Evolutionary conservation across 1,140 invertebrate genomes (phyloP).

Genomic region (Scylla paramamosain): DNA sequence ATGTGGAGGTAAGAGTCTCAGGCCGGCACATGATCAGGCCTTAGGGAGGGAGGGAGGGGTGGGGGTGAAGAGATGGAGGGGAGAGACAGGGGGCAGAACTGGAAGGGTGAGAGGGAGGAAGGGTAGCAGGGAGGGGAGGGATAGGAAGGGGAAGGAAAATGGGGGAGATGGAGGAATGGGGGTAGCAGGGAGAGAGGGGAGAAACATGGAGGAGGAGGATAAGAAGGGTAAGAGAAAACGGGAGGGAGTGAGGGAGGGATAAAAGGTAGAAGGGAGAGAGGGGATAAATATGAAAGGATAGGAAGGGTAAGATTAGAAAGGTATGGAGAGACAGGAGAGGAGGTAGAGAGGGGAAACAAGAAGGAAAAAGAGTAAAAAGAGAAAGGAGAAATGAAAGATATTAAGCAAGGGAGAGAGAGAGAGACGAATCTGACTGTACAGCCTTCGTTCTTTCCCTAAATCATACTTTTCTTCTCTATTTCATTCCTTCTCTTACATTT

Average conservation of each 20-base stretch:
- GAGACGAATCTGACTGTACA: too few relatives aligned
- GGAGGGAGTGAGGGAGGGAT: neutral
- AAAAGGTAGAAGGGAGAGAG: neutral
- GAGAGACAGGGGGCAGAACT: neutral
- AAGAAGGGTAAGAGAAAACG: neutral
- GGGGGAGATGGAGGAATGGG: neutral
- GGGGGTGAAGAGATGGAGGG: neutral
- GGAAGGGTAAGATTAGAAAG: too few relatives aligned
- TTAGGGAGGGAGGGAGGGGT: neutral
- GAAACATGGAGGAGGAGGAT: neutral
- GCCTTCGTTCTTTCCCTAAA: too few relatives aligned
- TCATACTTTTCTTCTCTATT: neutral
- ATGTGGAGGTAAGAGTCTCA: neutral
- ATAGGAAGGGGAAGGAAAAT: neutral
- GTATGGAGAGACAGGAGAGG: neutral
- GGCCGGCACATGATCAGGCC: neutral
- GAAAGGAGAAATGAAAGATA: neutral
- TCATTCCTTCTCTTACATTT: neutral
- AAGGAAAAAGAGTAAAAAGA: neutral
- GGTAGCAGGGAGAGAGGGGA: neutral
- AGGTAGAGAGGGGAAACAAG: too few relatives aligned
- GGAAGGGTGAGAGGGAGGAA: neutral
- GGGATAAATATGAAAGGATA: neutral
- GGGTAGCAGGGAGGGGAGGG: neutral
- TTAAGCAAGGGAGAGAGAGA: neutral